Evolutionary conservation across 2,113 vertebrate genomes (phyloP).

Genomic region (Butorides virescens): DNA sequence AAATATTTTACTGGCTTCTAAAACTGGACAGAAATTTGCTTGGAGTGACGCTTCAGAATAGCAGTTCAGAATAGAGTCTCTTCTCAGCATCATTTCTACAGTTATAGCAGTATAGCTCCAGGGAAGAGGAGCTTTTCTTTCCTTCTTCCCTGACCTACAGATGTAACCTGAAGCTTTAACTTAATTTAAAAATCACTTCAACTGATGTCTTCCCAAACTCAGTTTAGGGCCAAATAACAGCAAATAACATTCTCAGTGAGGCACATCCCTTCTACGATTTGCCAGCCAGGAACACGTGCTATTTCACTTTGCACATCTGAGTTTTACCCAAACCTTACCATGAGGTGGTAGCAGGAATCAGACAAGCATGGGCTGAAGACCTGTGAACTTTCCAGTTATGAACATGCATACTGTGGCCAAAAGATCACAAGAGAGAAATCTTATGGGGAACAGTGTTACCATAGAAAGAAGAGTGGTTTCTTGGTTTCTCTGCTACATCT

Average conservation of each 20-base stretch:
- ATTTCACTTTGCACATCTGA: background rate
- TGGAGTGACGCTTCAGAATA: background rate
- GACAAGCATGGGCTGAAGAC: background rate
- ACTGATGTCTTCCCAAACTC: background rate
- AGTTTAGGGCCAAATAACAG: background rate
- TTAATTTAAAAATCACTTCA: background rate
- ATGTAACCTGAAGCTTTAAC: background rate
- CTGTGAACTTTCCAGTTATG: background rate
- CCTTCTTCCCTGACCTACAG: background rate
- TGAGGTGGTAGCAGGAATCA: background rate
- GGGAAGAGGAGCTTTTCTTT: background rate
- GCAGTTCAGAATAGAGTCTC: background rate
- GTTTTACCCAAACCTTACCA: background rate
- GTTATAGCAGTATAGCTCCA: background rate
- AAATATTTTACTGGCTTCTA: background rate
- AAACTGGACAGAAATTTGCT: background rate
- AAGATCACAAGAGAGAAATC: background rate
- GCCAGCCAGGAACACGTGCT: background rate
- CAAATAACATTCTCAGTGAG: background rate
- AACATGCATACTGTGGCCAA: background rate
- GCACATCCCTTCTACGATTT: background rate
- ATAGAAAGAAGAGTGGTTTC: background rate
- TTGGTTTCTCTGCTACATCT: background rate
- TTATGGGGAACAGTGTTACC: fast-evolving
- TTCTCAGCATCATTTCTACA: background rate